These are phyloP conservation scores for Galeopsomyia nigrocyanea DNA, from an alignment of 2,888 invertebrate genomes.

Conservation along the genomic window DNA sequence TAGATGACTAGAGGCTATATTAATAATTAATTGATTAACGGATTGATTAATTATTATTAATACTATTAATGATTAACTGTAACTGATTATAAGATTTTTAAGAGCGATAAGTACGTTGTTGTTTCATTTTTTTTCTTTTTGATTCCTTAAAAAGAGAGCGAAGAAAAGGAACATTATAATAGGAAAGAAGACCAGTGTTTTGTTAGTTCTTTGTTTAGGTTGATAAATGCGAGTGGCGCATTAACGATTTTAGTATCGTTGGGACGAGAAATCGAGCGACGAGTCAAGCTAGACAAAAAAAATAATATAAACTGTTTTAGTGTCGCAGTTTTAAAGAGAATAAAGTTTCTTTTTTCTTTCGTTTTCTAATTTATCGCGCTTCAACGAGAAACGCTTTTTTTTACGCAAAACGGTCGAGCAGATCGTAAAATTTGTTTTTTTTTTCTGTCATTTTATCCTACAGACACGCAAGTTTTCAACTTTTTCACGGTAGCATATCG, in stretches of 20 bases:
- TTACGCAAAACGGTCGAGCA: conserved; percentile 19
- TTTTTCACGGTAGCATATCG: not conserved
- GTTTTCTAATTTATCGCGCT: conserved; percentile 25
- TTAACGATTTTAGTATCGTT: conserved; percentile 34
- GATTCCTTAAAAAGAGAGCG: conserved; percentile 15
- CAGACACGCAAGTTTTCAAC: conserved; percentile 32
- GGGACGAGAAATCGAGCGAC: conserved; percentile 4
- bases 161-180: conserved; percentile 27
- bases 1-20: conserved; percentile 68
- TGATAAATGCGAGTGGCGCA: conserved; percentile 22
- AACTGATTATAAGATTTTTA: conserved; percentile 27
- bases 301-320: conserved; percentile 26
- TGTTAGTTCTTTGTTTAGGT: conserved; percentile 41
- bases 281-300: conserved; percentile 16
- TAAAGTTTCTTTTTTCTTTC: conserved; percentile 4
- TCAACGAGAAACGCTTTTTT: conserved; percentile 33
- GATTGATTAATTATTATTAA: conserved; percentile 60
- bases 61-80: conserved; percentile 52
- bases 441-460: not conserved
- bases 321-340: conserved; percentile 29
- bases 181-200: conserved; percentile 45
- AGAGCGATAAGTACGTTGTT: conserved; percentile 32
- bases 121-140: conserved; percentile 30
- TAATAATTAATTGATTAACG: conserved; percentile 54
- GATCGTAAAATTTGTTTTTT: conserved; percentile 25